These are phyloP conservation scores for Mormyrus proboscirostris DNA, from an alignment of 2,797 vertebrate genomes.

Conservation along the genomic window DNA sequence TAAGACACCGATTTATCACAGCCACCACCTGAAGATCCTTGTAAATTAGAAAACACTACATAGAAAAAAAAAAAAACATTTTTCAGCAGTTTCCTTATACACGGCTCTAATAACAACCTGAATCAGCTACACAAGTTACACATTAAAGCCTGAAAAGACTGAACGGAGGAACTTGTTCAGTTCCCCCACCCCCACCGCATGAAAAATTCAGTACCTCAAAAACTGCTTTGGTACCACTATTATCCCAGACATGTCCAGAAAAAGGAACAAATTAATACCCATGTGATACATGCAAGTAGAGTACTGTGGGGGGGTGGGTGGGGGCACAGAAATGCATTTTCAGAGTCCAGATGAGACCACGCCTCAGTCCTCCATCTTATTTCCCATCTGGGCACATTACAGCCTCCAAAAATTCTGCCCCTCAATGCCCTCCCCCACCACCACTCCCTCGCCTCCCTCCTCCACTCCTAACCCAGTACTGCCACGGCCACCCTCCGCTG, in stretches of 20 bases:
- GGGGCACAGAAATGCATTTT: background rate
- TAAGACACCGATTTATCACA: slow-evolving; percentile 3
- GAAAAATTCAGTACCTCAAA: slow-evolving; percentile 1
- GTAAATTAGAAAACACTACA: background rate
- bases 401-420: background rate
- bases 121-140: slow-evolving; percentile 13
- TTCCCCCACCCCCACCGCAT: background rate
- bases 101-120: slow-evolving; percentile 1
- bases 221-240: background rate
- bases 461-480: background rate
- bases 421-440: background rate
- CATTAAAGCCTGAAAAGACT: background rate
- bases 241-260: background rate
- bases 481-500: background rate
- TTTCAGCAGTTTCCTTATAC: slow-evolving; percentile 8
- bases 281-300: background rate
- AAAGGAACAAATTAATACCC: slow-evolving; percentile 5
- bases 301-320: background rate
- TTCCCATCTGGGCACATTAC: background rate
- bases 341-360: background rate
- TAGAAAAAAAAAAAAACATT: background rate
- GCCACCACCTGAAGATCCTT: background rate
- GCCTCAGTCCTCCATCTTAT: background rate
- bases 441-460: background rate
- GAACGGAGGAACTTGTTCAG: background rate